A percentile compares a stretch with the other conserved stretches of the same genome.
phyloP scores from a whole-genome alignment of 2,113 vertebrate species.

The Atlantisia rogersi region DNA sequence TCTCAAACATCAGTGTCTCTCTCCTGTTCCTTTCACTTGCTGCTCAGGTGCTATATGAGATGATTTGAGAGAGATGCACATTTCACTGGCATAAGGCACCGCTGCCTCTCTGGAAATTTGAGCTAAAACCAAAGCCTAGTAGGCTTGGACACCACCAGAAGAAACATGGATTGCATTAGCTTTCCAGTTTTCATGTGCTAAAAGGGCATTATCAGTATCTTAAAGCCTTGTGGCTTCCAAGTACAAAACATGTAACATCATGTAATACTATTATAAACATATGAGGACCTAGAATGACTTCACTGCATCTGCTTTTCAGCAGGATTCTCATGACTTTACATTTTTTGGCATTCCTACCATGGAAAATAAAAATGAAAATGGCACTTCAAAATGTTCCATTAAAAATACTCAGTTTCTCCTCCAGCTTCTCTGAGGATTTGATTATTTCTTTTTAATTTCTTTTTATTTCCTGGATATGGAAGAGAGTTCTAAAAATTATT shows the following conservation, averaged over 20 bases:
- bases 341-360: not conserved
- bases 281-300: not conserved
- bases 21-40: not conserved
- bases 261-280: conserved; percentile 8
- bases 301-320: not conserved
- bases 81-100: not conserved
- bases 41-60: not conserved
- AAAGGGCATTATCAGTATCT: not conserved
- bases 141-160: not conserved
- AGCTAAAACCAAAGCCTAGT: not conserved
- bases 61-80: not conserved
- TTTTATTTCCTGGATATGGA: not conserved
- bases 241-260: not conserved
- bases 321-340: not conserved
- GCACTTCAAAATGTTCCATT: conserved; percentile 5
- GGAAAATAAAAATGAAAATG: conserved; percentile 24
- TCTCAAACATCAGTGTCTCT: not conserved
- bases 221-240: not conserved
- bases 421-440: not conserved
- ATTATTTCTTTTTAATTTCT: not conserved
- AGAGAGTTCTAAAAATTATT: conserved; percentile 13
- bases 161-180: conserved; percentile 17
- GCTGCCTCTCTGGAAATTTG: not conserved
- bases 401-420: conserved; percentile 31
- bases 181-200: not conserved